Evolutionary conservation across 2,113 vertebrate genomes (phyloP).

Genomic region (Anoplopoma fimbria): DNA sequence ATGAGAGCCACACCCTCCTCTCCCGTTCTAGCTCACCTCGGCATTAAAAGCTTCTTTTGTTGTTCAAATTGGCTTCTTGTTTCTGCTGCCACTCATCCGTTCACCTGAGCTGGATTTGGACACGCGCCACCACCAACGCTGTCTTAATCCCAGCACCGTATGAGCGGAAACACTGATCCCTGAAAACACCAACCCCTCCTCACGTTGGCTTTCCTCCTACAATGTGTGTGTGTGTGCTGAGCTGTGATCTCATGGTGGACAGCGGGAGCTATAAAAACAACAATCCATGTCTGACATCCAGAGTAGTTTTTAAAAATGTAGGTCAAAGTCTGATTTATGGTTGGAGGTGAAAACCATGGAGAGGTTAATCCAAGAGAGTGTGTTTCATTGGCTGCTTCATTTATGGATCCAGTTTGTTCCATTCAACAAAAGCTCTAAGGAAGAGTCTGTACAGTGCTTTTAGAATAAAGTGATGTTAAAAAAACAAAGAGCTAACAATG

Average conservation of each 20-base stretch:
- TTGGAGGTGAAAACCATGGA: not conserved
- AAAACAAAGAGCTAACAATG: not conserved
- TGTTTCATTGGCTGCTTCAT: not conserved
- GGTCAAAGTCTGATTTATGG: not conserved
- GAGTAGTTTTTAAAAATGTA: not conserved
- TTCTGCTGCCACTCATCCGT: slow-evolving; percentile 32
- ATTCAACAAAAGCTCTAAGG: not conserved
- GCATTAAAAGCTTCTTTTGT: slow-evolving; percentile 52
- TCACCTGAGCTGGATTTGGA: slow-evolving; percentile 56
- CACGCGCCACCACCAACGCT: slow-evolving; percentile 37
- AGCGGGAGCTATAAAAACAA: not conserved
- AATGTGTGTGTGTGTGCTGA: slow-evolving; percentile 13
- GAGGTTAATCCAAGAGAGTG: not conserved
- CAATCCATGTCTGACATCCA: not conserved
- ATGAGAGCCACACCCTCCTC: slow-evolving; percentile 32
- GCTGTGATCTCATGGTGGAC: not conserved
- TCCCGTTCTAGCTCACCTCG: not conserved
- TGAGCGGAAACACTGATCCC: not conserved
- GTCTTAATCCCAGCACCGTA: slow-evolving; percentile 34
- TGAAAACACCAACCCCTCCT: not conserved
- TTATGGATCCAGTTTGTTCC: not conserved
- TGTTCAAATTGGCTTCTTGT: slow-evolving; percentile 56
- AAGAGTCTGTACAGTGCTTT: not conserved
- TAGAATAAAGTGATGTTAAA: not conserved
- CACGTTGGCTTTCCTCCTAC: not conserved